Evolutionary conservation across 2,797 vertebrate genomes (phyloP).

Genomic region (Odontamblyopus lacepedii): DNA sequence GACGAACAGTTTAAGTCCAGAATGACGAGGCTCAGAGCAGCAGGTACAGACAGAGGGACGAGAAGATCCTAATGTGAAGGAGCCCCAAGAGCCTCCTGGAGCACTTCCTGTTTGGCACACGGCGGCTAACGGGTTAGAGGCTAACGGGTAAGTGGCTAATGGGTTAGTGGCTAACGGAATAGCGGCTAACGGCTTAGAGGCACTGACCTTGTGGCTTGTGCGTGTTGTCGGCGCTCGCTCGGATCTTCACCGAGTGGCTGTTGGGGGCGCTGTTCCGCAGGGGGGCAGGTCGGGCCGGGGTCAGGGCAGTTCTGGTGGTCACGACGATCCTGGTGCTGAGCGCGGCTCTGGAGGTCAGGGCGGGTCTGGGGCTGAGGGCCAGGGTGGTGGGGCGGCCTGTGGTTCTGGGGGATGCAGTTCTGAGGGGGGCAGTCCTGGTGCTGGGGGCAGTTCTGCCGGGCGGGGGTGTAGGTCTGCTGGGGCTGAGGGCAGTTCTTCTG

Average conservation of each 20-base stretch:
- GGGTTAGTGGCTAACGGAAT: too few relatives aligned
- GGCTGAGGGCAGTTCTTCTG: neutral
- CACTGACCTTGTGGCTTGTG: neutral
- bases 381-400: too few relatives aligned
- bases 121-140: too few relatives aligned
- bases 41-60: too few relatives aligned
- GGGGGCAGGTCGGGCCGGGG: neutral
- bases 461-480: neutral
- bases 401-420: neutral
- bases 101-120: too few relatives aligned
- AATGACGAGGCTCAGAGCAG: too few relatives aligned
- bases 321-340: neutral
- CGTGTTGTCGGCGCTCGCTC: slow-evolving; percentile 4
- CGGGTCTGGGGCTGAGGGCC: neutral
- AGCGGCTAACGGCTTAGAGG: too few relatives aligned
- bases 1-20: too few relatives aligned
- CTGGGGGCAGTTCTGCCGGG: neutral
- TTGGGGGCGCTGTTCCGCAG: neutral
- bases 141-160: too few relatives aligned
- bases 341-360: neutral
- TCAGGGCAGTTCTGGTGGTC: neutral
- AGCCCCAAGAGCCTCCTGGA: too few relatives aligned
- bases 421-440: neutral
- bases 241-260: slow-evolving; percentile 26
- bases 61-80: too few relatives aligned